Percentiles rank a stretch among this genome's conserved stretches.
Conservation (phyloP, 2,113 vertebrate species). For the Chloropsis hardwickii region DNA sequence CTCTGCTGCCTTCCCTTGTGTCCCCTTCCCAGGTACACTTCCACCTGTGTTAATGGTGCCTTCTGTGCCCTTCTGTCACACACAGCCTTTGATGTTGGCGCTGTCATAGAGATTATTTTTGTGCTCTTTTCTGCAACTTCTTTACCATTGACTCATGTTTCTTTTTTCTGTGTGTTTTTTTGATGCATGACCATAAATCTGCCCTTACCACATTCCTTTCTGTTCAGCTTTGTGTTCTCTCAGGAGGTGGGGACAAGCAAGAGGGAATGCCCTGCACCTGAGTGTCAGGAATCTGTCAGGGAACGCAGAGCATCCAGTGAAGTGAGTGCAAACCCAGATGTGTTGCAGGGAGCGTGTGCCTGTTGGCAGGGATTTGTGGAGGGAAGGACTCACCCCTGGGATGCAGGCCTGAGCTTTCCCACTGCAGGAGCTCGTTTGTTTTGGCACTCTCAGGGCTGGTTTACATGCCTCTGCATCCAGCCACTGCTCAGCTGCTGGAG, state of each 20-base stretch:
- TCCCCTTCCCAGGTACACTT: neutral
- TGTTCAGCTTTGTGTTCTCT: fast-evolving
- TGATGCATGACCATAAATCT: neutral
- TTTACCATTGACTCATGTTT: neutral
- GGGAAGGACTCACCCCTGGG: neutral
- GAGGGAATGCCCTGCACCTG: neutral
- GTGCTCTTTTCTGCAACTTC: neutral
- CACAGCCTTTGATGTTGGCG: neutral
- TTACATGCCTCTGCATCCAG: neutral
- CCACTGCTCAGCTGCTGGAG: neutral
- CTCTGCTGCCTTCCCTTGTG: neutral
- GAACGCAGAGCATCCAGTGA: neutral
- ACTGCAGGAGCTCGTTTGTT: fast-evolving
- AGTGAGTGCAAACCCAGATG: neutral
- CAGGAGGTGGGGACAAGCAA: neutral
- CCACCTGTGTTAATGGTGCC: neutral
- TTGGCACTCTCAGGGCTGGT: neutral
- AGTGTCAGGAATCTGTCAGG: too few species aligned
- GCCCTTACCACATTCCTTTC: neutral
- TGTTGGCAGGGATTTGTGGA: neutral
- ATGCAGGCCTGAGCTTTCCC: neutral
- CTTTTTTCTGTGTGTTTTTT: neutral
- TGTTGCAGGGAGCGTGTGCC: fast-evolving
- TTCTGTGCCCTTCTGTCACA: neutral
- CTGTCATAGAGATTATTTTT: neutral